A percentile compares a stretch with the other conserved stretches of the same genome.
phyloP scores from a whole-genome alignment of 2,888 invertebrate species.

The Corbicula japonica region DNA sequence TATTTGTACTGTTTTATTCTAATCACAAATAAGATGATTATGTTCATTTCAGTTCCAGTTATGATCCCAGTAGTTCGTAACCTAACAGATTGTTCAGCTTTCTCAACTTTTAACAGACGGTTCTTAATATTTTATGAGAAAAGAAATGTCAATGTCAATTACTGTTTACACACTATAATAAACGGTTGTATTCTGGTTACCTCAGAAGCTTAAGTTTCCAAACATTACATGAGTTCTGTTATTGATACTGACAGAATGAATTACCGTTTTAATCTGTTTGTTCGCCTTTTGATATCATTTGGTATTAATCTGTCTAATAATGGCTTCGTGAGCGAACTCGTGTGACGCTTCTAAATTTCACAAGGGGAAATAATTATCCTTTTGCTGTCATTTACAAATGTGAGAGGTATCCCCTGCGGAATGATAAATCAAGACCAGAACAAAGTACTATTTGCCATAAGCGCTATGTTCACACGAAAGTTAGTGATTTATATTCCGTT shows the following conservation, averaged over 20 bases:
- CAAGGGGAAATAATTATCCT: conserved; percentile 46
- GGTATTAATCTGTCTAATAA: conserved; percentile 57
- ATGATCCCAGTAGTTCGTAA: too few species aligned
- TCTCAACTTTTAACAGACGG: conserved; percentile 29
- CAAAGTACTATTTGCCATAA: conserved; percentile 22
- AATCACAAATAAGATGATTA: too few species aligned
- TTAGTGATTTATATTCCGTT: too few species aligned
- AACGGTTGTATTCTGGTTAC: conserved; percentile 49
- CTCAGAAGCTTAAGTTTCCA: conserved; percentile 49
- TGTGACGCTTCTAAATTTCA: conserved; percentile 30
- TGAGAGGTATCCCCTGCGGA: conserved; percentile 41
- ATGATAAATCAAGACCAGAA: conserved; percentile 56
- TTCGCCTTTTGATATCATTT: conserved; percentile 58
- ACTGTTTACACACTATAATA: conserved; percentile 58
- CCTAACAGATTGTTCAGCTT: too few species aligned
- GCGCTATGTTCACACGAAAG: too few species aligned
- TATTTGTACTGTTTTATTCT: too few species aligned
- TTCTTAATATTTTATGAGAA: conserved; percentile 16
- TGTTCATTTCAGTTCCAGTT: too few species aligned
- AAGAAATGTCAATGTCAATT: conserved; percentile 48
- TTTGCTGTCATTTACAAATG: conserved; percentile 29
- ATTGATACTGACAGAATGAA: conserved; percentile 60
- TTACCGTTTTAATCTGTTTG: conserved; percentile 59
- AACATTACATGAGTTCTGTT: conserved; percentile 55
- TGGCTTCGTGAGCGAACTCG: conserved; percentile 25